Evolutionary conservation across 2,113 vertebrate genomes (phyloP).

Genomic region (Ammodytes marinus): DNA sequence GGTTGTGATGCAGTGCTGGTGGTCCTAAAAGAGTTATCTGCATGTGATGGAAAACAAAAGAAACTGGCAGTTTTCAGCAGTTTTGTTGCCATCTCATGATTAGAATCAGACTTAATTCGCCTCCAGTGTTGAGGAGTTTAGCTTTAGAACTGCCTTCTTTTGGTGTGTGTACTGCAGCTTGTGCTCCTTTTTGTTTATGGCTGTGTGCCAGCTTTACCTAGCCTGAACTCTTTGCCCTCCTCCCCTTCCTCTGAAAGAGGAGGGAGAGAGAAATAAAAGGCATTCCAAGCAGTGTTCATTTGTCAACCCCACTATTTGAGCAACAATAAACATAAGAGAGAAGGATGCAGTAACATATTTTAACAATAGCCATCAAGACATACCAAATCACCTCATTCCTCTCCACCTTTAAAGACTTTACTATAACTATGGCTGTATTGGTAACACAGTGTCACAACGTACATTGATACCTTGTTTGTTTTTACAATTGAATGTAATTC

Average conservation of each 20-base stretch:
- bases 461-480: constrained; percentile 21
- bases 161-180: constrained; percentile 46
- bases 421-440: constrained; percentile 12
- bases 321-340: constrained; percentile 66
- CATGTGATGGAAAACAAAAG: constrained; percentile 23
- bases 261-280: constrained; percentile 47
- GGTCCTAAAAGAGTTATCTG: constrained; percentile 28
- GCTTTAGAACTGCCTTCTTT: constrained; percentile 49
- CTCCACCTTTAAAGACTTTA: constrained; percentile 27
- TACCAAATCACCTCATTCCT: constrained; percentile 23
- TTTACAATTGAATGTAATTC: constrained; percentile 34
- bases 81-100: constrained; percentile 27
- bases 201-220: constrained; percentile 78
- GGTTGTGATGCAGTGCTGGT: constrained; percentile 26
- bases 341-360: constrained; percentile 40
- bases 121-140: constrained; percentile 7
- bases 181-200: constrained; percentile 68
- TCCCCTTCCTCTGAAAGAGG: constrained; percentile 49
- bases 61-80: constrained; percentile 32
- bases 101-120: constrained; percentile 45
- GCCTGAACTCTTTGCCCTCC: constrained; percentile 74
- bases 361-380: constrained; percentile 38
- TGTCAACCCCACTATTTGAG: constrained; percentile 66
- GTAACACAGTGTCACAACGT: constrained; percentile 34
- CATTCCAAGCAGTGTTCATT: constrained; percentile 61